Evolutionary conservation across 2,113 vertebrate genomes (phyloP).

Genomic region (Orycteropus afer): DNA sequence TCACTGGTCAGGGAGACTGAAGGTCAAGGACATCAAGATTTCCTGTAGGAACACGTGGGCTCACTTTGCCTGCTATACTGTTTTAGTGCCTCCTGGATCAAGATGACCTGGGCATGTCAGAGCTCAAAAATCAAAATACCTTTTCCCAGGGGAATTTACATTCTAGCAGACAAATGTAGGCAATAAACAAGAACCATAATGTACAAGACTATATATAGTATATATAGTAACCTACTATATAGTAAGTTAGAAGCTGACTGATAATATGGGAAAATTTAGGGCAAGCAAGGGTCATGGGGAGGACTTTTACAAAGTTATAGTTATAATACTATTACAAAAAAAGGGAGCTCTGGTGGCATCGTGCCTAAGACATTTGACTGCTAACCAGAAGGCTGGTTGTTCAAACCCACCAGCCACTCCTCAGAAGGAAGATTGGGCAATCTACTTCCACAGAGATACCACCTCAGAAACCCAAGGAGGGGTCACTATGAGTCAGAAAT

Average conservation of each 20-base stretch:
- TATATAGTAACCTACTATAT: too few relatives aligned
- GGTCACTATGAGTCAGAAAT: too few relatives aligned
- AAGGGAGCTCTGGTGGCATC: too few relatives aligned
- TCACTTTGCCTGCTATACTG: not conserved
- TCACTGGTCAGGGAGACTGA: too few relatives aligned
- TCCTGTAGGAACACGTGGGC: too few relatives aligned
- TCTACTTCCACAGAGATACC: too few relatives aligned
- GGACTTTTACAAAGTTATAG: not conserved
- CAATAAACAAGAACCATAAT: not conserved
- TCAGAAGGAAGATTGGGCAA: too few relatives aligned
- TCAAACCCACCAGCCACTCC: too few relatives aligned
- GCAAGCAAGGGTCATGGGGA: not conserved
- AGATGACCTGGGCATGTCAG: not conserved
- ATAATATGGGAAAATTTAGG: not conserved
- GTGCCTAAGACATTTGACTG: too few relatives aligned
- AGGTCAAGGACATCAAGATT: not conserved
- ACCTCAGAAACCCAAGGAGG: too few relatives aligned
- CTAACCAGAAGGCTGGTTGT: too few relatives aligned
- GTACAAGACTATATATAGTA: not conserved
- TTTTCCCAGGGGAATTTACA: not conserved
- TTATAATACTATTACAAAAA: too few relatives aligned
- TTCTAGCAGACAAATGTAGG: not conserved
- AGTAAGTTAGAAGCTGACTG: not conserved
- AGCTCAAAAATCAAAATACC: not conserved
- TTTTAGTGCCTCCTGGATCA: not conserved